Evolutionary conservation across 2,888 invertebrate species (phyloP), one percentile per base, ranked within the genome.

Genomic region (Empis stercorea): DNA sequence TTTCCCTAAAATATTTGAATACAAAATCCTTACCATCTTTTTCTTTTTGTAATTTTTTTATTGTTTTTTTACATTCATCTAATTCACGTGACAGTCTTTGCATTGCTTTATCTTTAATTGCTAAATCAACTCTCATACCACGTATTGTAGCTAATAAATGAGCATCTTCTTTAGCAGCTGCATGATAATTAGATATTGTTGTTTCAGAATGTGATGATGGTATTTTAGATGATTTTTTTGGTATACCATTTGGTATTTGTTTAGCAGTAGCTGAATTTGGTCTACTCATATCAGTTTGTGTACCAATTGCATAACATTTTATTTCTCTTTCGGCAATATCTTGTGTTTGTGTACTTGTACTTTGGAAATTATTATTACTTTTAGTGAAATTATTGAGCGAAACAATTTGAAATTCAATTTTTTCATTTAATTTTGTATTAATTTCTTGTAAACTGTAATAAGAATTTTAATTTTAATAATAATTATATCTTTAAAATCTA

Each of bases 81-180:
- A 83, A 71, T 59, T 87, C 87, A 54, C 82, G 79, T 36, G 81
- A 83, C 43, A 87, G 70, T 53, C 83, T 81, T 32, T 75, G 72
- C 51, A 85, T 74, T 2, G 78, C 76, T 55, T 85, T 81, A 57
- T 87, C 86, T 63, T 86, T 86, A 30, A 77, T 76, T 4, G 79
- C 75, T 44, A 87, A 61, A 59, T 87, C 87, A 0, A 80, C 66
- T 61, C 87, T 83, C 59, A 87, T 69, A 3, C 86, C 86, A 51
- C 87, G 78, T 56, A 87, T 84, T 0, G 87, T 86, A 1, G 86
- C 85, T 20, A 87, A 65, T 42, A 87, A 71, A 69, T 87, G 84
- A 30, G 82, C 75, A 55, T 87, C 86, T 57, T 85, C 84, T 62
- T 81, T 84, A 7, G 73, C 61, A 51, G 74, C 73, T 45, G 58